Percentiles rank a stretch among this genome's conserved stretches.
Evolutionary conservation across 1,140 invertebrate genomes (phyloP).

Genomic region (Drosophila sp.): DNA sequence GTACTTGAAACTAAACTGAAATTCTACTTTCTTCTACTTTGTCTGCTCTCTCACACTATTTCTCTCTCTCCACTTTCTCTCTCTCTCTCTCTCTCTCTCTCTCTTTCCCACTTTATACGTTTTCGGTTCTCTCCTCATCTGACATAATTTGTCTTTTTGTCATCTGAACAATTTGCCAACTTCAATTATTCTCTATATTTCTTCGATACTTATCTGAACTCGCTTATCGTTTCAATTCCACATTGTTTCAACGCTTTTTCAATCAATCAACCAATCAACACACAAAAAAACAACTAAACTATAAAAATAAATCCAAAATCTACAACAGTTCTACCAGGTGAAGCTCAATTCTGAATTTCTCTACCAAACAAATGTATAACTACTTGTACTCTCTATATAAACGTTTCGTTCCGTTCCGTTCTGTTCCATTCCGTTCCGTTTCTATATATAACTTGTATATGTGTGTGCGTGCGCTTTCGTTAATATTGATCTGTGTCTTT

Average conservation of each 20-base stretch:
- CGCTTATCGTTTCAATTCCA: slow-evolving; percentile 24
- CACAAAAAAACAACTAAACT: slow-evolving; percentile 41
- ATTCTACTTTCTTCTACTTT: slow-evolving; percentile 78
- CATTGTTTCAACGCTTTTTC: slow-evolving; percentile 40
- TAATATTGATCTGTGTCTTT: slow-evolving; percentile 31
- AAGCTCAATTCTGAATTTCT: slow-evolving; percentile 75
- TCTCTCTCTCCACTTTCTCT: slow-evolving; percentile 54
- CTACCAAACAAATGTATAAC: slow-evolving; percentile 46
- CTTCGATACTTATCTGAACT: slow-evolving; percentile 29
- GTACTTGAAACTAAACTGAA: slow-evolving; percentile 42
- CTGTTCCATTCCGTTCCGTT: slow-evolving; percentile 59
- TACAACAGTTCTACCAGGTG: slow-evolving; percentile 83
- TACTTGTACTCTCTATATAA: slow-evolving; percentile 57
- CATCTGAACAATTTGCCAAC: slow-evolving; percentile 33
- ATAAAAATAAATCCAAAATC: slow-evolving; percentile 45
- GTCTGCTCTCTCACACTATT: slow-evolving; percentile 75
- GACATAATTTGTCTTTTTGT: slow-evolving; percentile 29
- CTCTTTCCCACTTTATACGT: slow-evolving; percentile 26
- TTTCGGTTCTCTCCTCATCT: slow-evolving; percentile 36
- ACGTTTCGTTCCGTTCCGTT: slow-evolving; percentile 64
- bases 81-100: slow-evolving; percentile 43
- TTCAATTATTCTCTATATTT: slow-evolving; percentile 38
- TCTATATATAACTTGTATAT: slow-evolving; percentile 29
- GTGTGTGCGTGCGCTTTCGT: slow-evolving; percentile 17
- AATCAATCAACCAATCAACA: slow-evolving; percentile 44